Percentiles rank a stretch among this genome's conserved stretches.
Conservation (phyloP, 2,113 vertebrate genomes). For the Leiothrix lutea region DNA sequence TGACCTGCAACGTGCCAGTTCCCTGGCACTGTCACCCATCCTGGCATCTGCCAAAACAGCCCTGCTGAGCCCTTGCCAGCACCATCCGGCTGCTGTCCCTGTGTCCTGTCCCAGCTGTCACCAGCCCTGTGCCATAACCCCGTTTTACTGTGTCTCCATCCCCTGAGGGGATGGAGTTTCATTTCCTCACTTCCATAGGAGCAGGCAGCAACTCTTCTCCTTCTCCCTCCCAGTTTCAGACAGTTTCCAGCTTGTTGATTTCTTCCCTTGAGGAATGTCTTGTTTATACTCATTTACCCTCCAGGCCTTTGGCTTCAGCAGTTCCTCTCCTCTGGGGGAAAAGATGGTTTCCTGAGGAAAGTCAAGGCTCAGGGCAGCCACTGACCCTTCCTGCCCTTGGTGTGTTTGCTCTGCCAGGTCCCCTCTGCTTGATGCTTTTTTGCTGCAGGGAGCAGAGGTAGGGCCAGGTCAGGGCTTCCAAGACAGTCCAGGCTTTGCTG, state of each 20-base stretch:
- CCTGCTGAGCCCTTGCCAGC: not conserved
- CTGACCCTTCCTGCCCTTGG: not conserved
- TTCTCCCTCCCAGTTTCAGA: not conserved
- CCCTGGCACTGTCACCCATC: not conserved
- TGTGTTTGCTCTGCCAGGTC: not conserved
- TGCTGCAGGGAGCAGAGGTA: not conserved
- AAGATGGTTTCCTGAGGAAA: not conserved
- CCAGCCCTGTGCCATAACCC: not conserved
- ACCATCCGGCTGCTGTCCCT: not conserved
- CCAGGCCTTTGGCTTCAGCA: not conserved
- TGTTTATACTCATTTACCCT: not conserved
- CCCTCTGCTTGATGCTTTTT: not conserved
- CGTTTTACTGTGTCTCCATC: not conserved
- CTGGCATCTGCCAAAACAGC: not conserved
- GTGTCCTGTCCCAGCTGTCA: not conserved
- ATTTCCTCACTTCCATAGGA: not conserved
- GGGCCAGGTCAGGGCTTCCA: not conserved
- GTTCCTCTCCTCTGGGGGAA: not conserved
- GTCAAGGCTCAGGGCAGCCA: not conserved
- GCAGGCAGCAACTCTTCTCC: not conserved
- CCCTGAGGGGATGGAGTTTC: not conserved
- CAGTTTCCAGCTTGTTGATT: not conserved
- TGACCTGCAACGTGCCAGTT: not conserved
- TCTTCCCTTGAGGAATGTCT: not conserved
- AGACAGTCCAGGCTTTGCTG: not conserved